Conservation (phyloP, 1,140 invertebrate genomes). For the Drosophila oshimai region DNA sequence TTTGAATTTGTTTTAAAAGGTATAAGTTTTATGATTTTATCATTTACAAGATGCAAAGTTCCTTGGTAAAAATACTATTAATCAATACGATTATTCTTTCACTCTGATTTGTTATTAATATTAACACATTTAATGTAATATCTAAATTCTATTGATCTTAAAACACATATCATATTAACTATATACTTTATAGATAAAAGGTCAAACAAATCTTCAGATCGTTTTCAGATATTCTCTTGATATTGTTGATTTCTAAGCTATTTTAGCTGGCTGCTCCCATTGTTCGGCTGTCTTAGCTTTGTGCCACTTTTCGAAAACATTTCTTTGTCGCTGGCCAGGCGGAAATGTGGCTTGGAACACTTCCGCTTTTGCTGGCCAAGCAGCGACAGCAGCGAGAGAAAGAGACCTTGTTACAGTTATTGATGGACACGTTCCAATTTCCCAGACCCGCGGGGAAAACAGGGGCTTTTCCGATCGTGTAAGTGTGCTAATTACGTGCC, state of each 20-base stretch:
- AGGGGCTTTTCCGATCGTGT: slow-evolving; percentile 33
- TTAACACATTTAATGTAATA: too few relatives aligned
- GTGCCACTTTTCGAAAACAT: slow-evolving; percentile 28
- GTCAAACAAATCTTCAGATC: slow-evolving; percentile 5
- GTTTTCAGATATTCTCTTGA: slow-evolving; percentile 3
- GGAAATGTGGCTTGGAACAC: slow-evolving; percentile 44
- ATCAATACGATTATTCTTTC: too few relatives aligned
- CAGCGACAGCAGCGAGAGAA: slow-evolving; percentile 18
- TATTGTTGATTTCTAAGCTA: slow-evolving; percentile 17
- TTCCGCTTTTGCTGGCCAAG: slow-evolving; percentile 45
- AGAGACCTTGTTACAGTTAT: slow-evolving; percentile 75
- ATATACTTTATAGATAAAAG: neutral
- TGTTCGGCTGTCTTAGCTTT: slow-evolving; percentile 19
- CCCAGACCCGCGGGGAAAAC: neutral
- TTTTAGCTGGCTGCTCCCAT: slow-evolving; percentile 6
- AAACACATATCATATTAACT: neutral
- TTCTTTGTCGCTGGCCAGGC: slow-evolving; percentile 23
- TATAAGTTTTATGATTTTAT: too few relatives aligned
- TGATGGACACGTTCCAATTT: slow-evolving; percentile 77
- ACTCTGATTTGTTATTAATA: too few relatives aligned
- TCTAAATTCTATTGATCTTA: too few relatives aligned
- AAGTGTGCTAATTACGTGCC: slow-evolving; percentile 78
- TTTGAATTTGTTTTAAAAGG: too few relatives aligned
- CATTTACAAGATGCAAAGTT: too few relatives aligned
- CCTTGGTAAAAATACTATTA: too few relatives aligned